phyloP scores from a whole-genome alignment of 2,113 vertebrate genomes.

The Crocuta crocuta region DNA sequence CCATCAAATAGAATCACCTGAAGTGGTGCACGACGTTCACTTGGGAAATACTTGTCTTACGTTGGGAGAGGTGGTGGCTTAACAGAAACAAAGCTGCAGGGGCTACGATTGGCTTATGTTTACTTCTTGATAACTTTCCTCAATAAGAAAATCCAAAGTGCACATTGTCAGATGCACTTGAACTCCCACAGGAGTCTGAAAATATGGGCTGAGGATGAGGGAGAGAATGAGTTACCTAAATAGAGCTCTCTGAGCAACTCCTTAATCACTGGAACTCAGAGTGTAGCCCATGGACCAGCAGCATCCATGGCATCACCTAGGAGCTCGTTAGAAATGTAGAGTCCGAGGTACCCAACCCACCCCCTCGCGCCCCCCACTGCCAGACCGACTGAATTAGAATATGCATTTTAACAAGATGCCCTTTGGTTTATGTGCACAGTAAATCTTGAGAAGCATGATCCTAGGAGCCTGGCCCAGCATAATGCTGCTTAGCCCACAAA shows the following conservation, averaged over 20 bases:
- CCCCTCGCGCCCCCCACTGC: neutral
- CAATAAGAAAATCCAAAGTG: neutral
- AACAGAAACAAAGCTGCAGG: neutral
- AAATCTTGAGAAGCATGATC: neutral
- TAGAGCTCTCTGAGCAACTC: neutral
- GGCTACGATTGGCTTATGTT: neutral
- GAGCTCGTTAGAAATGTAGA: neutral
- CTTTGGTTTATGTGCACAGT: neutral
- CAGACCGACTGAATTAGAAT: neutral
- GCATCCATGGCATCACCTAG: rapidly evolving
- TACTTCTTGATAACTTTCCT: neutral
- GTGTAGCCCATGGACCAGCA: neutral
- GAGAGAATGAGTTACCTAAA: neutral
- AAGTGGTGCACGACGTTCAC: neutral
- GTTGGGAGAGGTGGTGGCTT: neutral
- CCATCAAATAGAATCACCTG: neutral
- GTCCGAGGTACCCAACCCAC: neutral
- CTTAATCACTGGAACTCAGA: neutral
- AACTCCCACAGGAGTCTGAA: neutral
- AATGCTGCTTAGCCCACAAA: neutral
- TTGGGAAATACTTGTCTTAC: neutral
- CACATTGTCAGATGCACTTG: neutral
- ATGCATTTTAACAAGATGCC: neutral
- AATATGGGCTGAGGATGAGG: neutral
- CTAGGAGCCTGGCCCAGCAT: neutral